Base-by-base conservation (phyloP, 2,797 vertebrate genomes). In the Buphagus erythrorhynchus region DNA sequence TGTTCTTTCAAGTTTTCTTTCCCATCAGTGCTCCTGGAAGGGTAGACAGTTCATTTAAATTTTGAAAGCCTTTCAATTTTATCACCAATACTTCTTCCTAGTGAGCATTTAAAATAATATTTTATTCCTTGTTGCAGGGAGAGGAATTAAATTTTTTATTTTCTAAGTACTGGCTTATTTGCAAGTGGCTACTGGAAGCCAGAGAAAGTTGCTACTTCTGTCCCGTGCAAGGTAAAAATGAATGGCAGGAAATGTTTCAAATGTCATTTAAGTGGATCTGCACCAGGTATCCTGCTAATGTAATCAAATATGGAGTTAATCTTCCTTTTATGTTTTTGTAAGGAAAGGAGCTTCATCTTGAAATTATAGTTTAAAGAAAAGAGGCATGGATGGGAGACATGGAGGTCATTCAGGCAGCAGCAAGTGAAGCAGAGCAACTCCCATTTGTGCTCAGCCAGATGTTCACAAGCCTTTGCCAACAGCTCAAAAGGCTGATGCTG, bases 381-480 rank as follows among this genome's bases (percentile, higher is more conserved):
- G 89, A 94, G 61, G 66, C 42, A 48, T 68, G 65, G 89, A 91
- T 46, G 72, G 79, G 67, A 92, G 95, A 91, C 5, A 15, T 28
- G 80, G 52, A 91, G 84, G 91, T 95, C 96, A 83, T 75, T 86
- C 75, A 96, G 90, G 89, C 80, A 90, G 91, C 67, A 93, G 75
- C 91, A 95, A 96, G 86, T 81, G 86, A 93, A 86, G 81, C 95
- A 90, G 77, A 95, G 92, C 91, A 91, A 96, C 95, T 96, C 88
- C 94, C 94, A 88, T 97, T 97, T 95, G 89, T 94, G 86, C 89
- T 91, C 79, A 86, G 79, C 92, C 95, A 96, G 94, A 97, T 96
- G 96, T 96, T 93, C 85, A 35, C 1, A 15, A 92, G 81, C 59
- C 59, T 89, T 92, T 97, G 96, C 96, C 96, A 97, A 91, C 83